Base-by-base conservation (phyloP, 2,888 invertebrate genomes). In the Lochmaea crataegi region DNA sequence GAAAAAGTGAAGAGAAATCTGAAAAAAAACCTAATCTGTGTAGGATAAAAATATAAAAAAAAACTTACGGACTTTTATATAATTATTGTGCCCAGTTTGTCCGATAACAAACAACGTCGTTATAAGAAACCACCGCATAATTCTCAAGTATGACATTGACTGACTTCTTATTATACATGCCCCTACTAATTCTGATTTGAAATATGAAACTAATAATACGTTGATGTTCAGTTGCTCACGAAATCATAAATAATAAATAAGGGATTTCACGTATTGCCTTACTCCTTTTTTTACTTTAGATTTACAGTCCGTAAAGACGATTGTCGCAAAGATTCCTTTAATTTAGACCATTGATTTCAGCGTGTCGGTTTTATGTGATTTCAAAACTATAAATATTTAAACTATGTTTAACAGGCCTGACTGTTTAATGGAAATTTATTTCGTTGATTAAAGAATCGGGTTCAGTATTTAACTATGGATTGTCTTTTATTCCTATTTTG, bases 191-290 rank as follows among this genome's bases (percentile, higher is more conserved):
- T 63, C 61, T 42, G 61, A 63, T 63, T 63, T 18, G 42, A 63
- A 63, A 63, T 63, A 63, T 63, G 61, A 41, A n/a, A 63, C 61
- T 63, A 63, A 63, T 63, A 63, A 63, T 42, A 63, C 61, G 18
- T 38, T 63, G 18, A 42, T 11, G 41, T 63, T 16, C 11, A 18
- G 22, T n/a, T 18, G 10, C 61, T 63, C 61, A 63, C 61, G 61
- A 42, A 16, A 63, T 38, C 61, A 3, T 63, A 9, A 63, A 63
- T 63, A 63, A 63, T 63, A 63, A 42, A 63, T 63, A 42, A 16
- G 16, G 53, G 9, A 2, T 63, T 63, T 22, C 61, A 12, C 2
- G 12, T 63, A 63, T 42, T 41, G 18, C 42, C 41, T 38, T 42
- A 63, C 6, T 41, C 61, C 14, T 63, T 41, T 63, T 42, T 63